These are phyloP conservation scores for Petrocephalus sullivani DNA, from an alignment of 2,797 vertebrate genomes.

Conservation along the genomic window DNA sequence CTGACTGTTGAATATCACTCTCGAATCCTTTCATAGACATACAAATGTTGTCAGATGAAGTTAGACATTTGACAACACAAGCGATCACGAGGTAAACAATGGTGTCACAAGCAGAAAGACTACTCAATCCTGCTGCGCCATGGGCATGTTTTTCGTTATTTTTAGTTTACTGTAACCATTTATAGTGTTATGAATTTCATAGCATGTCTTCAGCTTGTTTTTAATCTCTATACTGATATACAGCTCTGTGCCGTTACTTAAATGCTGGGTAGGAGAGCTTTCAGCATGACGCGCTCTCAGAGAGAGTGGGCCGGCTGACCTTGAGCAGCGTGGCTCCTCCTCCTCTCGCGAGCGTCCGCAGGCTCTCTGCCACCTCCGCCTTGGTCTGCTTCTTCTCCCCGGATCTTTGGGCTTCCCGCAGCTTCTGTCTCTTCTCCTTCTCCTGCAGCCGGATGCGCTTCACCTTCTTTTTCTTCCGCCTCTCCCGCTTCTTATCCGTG, in stretches of 20 bases:
- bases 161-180: background rate
- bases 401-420: slow-evolving; percentile 62
- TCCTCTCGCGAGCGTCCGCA: slow-evolving; percentile 77
- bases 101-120: background rate
- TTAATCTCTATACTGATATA: background rate
- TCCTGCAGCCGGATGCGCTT: slow-evolving; percentile 74
- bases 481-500: slow-evolving; percentile 87
- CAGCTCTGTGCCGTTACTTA: background rate
- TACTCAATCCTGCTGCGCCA: background rate
- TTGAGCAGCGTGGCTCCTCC: slow-evolving; percentile 79
- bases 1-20: background rate
- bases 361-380: slow-evolving; percentile 61
- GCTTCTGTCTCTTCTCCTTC: slow-evolving; percentile 69
- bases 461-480: slow-evolving; percentile 75
- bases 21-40: background rate
- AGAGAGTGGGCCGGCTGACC: slow-evolving; percentile 55
- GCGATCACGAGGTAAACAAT: background rate
- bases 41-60: background rate
- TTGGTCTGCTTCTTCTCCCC: slow-evolving; percentile 63
- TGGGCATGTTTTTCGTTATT: background rate
- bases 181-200: background rate
- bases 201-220: too few relatives aligned
- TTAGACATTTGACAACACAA: background rate
- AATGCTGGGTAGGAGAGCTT: background rate
- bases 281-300: background rate